Base-by-base conservation (phyloP, 2,113 vertebrate genomes). In the Albula goreensis region DNA sequence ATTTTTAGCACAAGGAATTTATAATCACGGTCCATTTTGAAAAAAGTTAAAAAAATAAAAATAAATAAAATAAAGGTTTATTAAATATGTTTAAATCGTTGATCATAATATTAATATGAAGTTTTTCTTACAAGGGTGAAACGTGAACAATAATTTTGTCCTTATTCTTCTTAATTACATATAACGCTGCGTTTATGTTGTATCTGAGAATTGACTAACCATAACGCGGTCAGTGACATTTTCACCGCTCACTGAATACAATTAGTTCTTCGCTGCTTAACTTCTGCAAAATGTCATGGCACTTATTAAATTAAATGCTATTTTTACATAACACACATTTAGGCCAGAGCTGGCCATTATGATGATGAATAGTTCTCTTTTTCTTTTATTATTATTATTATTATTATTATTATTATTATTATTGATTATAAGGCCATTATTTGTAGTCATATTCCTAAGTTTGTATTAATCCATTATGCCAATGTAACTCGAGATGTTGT, bases 141-240 rank as follows among this genome's bases (percentile, higher is more conserved):
- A 41, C 31, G 31, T 41, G 31, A 22, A 74, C 31, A 50, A 50
- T 15, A 79, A 49, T 49, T 79, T 74, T 90, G 91, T 83, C 88
- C 87, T 92, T 92, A 87, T 83, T 78, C 17, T n/a, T 89, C 85
- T 84, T 81, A 86, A 66, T 91, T 88, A 86, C 25, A 31, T 74
- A 31, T 74, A 6, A 81, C 88, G 80, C 86, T 63, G 80, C 85
- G 78, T 90, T 86, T 91, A 53, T 51, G 60, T 86, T 52, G 85
- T 13, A 87, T 90, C 88, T 85, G 80, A 87, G 89, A 90, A 89
- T 86, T 87, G 83, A 87, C 56, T 81, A 4, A 87, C 91, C 78
- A 88, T 90, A 91, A 92, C 86, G 88, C 83, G 89, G 77, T 83
- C 93, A 92, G 90, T 93, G 93, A 93, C 92, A 94, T 94, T 94